These are phyloP conservation scores for Amblyornis subalaris DNA, from an alignment of 2,113 vertebrate genomes.

Conservation along the genomic window DNA sequence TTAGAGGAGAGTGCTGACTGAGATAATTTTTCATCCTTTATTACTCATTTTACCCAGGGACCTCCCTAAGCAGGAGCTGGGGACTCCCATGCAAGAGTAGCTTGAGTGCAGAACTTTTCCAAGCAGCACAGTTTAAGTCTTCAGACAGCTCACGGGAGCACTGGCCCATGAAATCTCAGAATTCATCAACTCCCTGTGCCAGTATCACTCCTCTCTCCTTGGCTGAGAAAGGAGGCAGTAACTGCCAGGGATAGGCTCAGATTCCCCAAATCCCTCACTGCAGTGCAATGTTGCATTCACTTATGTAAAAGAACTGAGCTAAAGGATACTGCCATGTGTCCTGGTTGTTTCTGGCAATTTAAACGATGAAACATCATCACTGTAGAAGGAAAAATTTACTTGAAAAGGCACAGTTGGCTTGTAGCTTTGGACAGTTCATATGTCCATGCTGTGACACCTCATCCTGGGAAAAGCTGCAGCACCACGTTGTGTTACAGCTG, in stretches of 20 bases:
- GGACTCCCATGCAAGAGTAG: neutral
- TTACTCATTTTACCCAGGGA: neutral
- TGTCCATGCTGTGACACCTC: rapidly evolving
- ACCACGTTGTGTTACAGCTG: neutral
- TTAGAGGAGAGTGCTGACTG: neutral
- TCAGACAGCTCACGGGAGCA: neutral
- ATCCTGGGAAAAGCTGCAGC: neutral
- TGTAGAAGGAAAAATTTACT: neutral
- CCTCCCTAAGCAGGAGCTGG: neutral
- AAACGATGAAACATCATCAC: neutral
- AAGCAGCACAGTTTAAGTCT: neutral
- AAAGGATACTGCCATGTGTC: neutral
- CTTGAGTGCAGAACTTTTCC: neutral
- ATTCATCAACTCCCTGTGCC: neutral
- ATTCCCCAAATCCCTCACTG: neutral
- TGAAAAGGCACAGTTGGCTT: neutral
- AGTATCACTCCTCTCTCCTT: neutral
- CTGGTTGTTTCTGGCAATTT: neutral
- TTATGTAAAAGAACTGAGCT: neutral
- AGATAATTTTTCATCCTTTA: neutral
- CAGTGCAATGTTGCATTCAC: neutral
- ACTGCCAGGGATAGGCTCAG: neutral
- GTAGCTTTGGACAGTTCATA: neutral
- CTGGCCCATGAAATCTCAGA: neutral
- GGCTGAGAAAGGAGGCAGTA: neutral